A percentile compares a stretch with the other conserved stretches of the same genome.
These are phyloP conservation scores for Semibalanus balanoides DNA, from an alignment of 1,140 invertebrate genomes.

Conservation along the genomic window DNA sequence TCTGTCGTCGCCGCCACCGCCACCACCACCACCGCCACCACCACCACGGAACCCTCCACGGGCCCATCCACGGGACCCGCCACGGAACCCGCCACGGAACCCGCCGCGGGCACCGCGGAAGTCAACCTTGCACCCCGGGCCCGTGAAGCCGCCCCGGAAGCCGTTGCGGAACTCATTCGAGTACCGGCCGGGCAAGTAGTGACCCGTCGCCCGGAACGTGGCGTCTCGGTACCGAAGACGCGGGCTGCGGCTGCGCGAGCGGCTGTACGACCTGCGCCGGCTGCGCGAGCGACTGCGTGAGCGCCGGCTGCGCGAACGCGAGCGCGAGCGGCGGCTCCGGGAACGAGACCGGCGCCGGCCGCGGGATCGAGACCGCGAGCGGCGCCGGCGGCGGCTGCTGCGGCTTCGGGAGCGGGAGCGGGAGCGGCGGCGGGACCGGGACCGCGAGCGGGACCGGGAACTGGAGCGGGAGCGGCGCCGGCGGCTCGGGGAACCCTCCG, in stretches of 20 bases:
- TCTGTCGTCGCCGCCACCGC: not conserved
- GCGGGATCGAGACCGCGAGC: not conserved
- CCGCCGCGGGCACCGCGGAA: not conserved
- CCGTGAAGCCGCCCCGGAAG: too few species aligned
- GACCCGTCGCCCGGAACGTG: too few species aligned
- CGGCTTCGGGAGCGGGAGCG: not conserved
- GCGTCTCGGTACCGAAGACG: too few species aligned
- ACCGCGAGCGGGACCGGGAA: too few species aligned
- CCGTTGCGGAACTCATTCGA: not conserved
- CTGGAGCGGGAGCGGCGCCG: not conserved
- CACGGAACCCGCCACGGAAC: not conserved
- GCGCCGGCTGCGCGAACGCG: not conserved
- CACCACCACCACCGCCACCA: too few species aligned
- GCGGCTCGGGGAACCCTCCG: not conserved
- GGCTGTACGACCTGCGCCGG: not conserved
- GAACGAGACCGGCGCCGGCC: not conserved
- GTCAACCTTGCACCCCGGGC: not conserved
- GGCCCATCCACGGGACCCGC: not conserved
- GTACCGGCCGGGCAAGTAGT: not conserved
- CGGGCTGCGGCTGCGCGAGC: not conserved
- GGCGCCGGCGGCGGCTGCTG: too few species aligned
- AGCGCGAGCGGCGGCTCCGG: not conserved
- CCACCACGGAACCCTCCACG: not conserved
- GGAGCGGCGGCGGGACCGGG: not conserved
- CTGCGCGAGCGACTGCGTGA: too few species aligned